A percentile compares a stretch with the other conserved stretches of the same genome.
Conservation (phyloP, 2,888 invertebrate species). For the Vanessa cardui region DNA sequence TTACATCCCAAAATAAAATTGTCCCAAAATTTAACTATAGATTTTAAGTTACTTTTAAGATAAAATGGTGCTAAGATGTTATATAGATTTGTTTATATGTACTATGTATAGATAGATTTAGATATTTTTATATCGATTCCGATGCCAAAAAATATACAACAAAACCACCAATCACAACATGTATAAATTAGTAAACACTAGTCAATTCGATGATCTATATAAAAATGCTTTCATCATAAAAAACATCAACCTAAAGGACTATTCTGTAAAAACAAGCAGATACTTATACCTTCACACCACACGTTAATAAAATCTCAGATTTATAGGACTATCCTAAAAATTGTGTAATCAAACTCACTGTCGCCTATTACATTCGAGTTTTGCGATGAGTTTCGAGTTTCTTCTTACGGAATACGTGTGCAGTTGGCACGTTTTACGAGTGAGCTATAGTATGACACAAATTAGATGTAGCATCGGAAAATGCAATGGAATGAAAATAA, state of each 20-base stretch:
- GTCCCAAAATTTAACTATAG: constrained; percentile 43
- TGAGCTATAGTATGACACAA: too few species aligned
- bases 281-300: too few species aligned
- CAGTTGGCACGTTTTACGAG: too few species aligned
- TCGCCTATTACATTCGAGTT: too few species aligned
- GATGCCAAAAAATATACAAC: constrained; percentile 72
- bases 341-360: too few species aligned
- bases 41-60: constrained; percentile 39
- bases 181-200: constrained; percentile 64
- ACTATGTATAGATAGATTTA: constrained; percentile 41
- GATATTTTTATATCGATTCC: constrained; percentile 55
- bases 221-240: constrained; percentile 20
- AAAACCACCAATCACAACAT: constrained; percentile 73
- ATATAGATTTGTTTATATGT: constrained; percentile 38
- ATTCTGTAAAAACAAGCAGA: too few species aligned
- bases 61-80: constrained; percentile 49
- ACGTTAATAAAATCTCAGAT: too few species aligned
- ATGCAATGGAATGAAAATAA: too few species aligned
- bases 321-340: too few species aligned
- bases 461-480: too few species aligned
- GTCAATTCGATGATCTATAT: constrained; percentile 52
- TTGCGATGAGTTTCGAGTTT: too few species aligned
- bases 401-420: too few species aligned
- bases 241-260: background rate
- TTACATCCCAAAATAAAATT: constrained; percentile 46